A percentile compares a stretch with the other conserved stretches of the same genome.
phyloP scores from a whole-genome alignment of 2,888 invertebrate species.

The Agrotis exclamationis region DNA sequence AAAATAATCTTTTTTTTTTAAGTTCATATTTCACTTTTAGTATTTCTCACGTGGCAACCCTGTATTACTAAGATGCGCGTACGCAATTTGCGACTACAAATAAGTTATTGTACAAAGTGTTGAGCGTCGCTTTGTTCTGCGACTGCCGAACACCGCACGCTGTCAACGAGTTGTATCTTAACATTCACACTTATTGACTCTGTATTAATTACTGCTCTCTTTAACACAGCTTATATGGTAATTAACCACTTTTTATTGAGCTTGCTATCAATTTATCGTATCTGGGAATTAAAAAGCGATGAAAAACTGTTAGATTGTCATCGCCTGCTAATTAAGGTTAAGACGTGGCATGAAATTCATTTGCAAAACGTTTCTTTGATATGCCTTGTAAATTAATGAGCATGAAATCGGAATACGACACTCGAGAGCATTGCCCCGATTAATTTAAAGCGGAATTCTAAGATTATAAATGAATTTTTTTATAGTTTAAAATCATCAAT shows the following conservation, averaged over 20 bases:
- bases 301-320: slow-evolving; percentile 13
- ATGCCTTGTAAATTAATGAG: slow-evolving; percentile 4
- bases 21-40: not conserved
- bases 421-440: not conserved
- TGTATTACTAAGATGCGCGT: slow-evolving; percentile 40
- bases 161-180: slow-evolving; percentile 35
- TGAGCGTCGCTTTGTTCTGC: slow-evolving; percentile 43
- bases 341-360: slow-evolving; percentile 4
- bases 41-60: slow-evolving; percentile 26
- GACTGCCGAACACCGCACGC: slow-evolving; percentile 2
- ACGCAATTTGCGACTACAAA: slow-evolving; percentile 54
- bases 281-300: slow-evolving; percentile 7
- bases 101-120: slow-evolving; percentile 51
- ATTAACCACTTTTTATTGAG: slow-evolving; percentile 25
- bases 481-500: no score
- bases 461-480: no score
- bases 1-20: not conserved
- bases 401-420: slow-evolving; percentile 9
- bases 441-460: not conserved
- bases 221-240: slow-evolving; percentile 18
- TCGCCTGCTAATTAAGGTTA: not conserved
- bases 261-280: slow-evolving; percentile 13
- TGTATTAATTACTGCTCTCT: slow-evolving; percentile 19
- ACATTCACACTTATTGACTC: slow-evolving; percentile 22
- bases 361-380: not conserved